Base-by-base conservation (phyloP, 2,797 vertebrate genomes). In the Gymnoscopelus braueri region DNA sequence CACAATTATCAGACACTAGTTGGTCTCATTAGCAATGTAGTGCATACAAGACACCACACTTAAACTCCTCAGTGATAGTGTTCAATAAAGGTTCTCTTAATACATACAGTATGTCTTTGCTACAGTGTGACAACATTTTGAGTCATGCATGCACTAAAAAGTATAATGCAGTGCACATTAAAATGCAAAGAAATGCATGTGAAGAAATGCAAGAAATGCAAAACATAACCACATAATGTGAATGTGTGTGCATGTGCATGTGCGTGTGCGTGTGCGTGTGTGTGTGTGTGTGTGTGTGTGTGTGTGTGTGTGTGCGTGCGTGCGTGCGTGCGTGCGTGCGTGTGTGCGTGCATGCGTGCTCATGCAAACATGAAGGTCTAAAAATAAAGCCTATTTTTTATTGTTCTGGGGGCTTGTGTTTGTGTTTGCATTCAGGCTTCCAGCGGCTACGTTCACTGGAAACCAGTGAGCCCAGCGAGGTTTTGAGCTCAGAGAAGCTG, bases 401-500 rank as follows among this genome's bases (percentile, higher is more conserved):
- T 35, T 35, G 32, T 35, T 35, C 5, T 44, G 39, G 7, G 39
- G 39, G 9, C 39, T 8, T 48, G 26, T 26, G 65, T 6, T 65
- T 35, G 23, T 62, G 12, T 65, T 69, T 44, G 65, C 7, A 15
- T 59, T 8, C 19, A 93, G 92, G 83, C 54, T 77, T 87, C 59
- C 84, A 86, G 60, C 83, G 81, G 66, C 70, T 86, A 73, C 90
- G 83, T 70, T 67, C 68, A 0, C 14, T 56, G 59, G 83, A 79
- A 3, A 58, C 77, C 26, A 77, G 77, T 61, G 79, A 86, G 78
- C 74, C 73, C n/a, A 64, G 75, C 75, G 65, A 53, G 26, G 75
- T 81, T 5, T n/a, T 84, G 66, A 82, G 74, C 49, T 72, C 87
- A 50, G 88, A 92, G 69, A 87, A 88, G 52, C 64, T 90, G 52